A percentile compares a stretch with the other conserved stretches of the same genome.
phyloP scores from a whole-genome alignment of 2,113 vertebrate species.

The Gnathonemus longibarbis region DNA sequence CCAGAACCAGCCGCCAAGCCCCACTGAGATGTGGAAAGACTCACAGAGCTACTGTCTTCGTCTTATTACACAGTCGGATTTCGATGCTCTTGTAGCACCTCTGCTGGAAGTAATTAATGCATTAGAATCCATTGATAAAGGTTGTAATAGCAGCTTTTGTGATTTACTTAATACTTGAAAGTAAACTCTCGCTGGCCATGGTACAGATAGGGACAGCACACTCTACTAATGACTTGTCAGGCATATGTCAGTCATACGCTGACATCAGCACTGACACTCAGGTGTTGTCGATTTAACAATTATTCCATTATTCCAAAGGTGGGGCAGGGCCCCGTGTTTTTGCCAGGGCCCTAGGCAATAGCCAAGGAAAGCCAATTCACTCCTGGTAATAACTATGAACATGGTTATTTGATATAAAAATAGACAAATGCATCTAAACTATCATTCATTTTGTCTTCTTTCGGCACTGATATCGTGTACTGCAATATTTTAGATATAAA shows the following conservation, averaged over 20 bases:
- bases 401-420: background rate
- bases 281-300: background rate
- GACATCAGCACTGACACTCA: background rate
- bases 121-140: background rate
- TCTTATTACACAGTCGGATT: background rate
- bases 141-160: background rate
- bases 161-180: background rate
- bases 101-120: background rate
- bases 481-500: background rate
- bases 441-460: background rate
- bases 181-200: background rate
- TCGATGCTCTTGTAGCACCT: background rate
- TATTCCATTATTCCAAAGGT: background rate
- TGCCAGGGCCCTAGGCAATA: background rate
- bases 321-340: background rate
- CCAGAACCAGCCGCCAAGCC: background rate
- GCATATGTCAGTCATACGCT: background rate
- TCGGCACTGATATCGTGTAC: background rate
- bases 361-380: background rate
- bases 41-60: background rate
- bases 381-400: background rate
- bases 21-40: background rate
- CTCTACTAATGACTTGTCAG: background rate
- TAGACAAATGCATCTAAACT: background rate
- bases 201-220: background rate